Evolutionary conservation across 2,113 vertebrate species (phyloP), one percentile per base, ranked within the genome.

Genomic region (Odontophorus gujanensis): DNA sequence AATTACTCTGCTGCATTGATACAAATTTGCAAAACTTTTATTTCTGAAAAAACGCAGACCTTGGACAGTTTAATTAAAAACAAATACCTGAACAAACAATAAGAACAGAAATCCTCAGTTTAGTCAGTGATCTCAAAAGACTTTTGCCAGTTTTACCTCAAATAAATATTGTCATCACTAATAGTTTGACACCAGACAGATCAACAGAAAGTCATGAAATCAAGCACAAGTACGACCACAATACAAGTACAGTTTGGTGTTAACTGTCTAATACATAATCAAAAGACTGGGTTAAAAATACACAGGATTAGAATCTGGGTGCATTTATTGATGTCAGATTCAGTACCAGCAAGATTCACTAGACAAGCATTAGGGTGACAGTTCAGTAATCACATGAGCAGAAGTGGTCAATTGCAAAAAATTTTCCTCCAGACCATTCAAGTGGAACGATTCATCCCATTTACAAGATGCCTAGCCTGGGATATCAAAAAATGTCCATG

Each of bases 151-250:
- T 57, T 89, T 51, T 67, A 67, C 68, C n/a, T 53, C 11, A 68
- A 85, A 87, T 77, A 71, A 83, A 63, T 51, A 73, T 3, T 58
- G 47, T 36, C 75, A 75, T n/a, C 26, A 12, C 25, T 80, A 76
- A 45, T 22, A 77, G 34, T 22, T 45, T 89, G 53, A 87, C 43
- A 38, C 38, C 55, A 88, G 28, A 74, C 71, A 51, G n/a, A 63
- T 78, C 38, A 88, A 74, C 61, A 90, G 40, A 63, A 80, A 85
- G 32, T 50, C 72, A 85, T 85, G 50, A 80, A 74, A 22, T 24
- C 50, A 50, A 36, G 21, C 42, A 66, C 32, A 48, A 25, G 45
- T 14, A 77, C 15, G 84, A 74, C 17, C 50, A 11, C 28, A 86
- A 32, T 21, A 67, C 40, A 63, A 62, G 47, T 26, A 48, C 3